Conservation (phyloP, 2,797 vertebrate species). For the Holocentrus rufus region DNA sequence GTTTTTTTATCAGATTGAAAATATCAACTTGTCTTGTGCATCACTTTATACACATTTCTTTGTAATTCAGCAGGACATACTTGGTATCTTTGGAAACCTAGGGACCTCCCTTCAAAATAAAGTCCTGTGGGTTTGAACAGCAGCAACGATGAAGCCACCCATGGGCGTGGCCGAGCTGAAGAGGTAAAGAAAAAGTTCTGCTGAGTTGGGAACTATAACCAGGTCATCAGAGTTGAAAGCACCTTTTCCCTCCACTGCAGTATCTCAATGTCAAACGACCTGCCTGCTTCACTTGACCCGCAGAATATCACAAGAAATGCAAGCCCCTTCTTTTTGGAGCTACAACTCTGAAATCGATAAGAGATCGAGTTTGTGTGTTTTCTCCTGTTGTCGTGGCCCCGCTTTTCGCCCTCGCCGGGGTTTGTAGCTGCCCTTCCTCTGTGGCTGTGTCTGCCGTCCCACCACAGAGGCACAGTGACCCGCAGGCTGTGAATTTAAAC, state of each 20-base stretch:
- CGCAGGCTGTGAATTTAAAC: constrained; percentile 80
- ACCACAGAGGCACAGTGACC: constrained; percentile 66
- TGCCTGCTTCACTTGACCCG: constrained; percentile 53
- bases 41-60: no score
- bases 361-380: constrained; percentile 8
- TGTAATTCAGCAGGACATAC: no score
- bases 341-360: constrained; percentile 52
- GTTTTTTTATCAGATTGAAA: no score
- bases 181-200: not conserved
- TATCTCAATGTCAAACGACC: constrained; percentile 62
- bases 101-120: no score
- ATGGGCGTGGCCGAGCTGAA: no score
- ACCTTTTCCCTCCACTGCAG: constrained; percentile 34
- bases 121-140: no score
- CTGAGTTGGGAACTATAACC: constrained; percentile 30
- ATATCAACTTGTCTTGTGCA: no score
- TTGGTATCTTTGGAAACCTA: no score
- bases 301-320: no score
- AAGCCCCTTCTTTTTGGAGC: not conserved
- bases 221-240: constrained; percentile 57
- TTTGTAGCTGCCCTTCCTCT: constrained; percentile 53
- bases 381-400: not conserved
- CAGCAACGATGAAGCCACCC: no score
- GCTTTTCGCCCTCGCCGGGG: constrained; percentile 31
- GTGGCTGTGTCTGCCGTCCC: constrained; percentile 55